Percentiles rank a stretch among this genome's conserved stretches.
Conservation (phyloP, 2,888 invertebrate genomes). For the Euzophera pinguis region DNA sequence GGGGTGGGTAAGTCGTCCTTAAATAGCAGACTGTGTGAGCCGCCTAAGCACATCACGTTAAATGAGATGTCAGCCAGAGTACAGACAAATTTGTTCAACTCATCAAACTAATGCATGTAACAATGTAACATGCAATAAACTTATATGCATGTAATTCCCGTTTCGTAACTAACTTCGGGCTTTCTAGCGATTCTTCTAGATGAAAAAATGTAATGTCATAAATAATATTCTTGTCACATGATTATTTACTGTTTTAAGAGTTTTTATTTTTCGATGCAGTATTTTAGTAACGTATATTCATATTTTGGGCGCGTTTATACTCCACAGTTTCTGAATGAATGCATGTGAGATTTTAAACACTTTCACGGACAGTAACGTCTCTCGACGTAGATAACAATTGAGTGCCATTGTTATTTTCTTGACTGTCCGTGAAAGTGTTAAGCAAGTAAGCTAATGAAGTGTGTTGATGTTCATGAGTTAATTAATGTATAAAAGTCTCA, state of each 20-base stretch:
- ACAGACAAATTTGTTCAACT: neutral
- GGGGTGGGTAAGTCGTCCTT: no score
- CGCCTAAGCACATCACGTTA: neutral
- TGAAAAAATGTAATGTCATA: no score
- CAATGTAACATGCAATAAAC: no score
- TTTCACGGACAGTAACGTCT: no score
- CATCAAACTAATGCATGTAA: no score
- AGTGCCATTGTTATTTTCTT: no score
- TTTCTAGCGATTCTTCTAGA: no score
- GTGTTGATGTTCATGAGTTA: slow-evolving; percentile 3
- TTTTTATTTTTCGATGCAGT: slow-evolving; percentile 10
- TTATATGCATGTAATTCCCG: no score
- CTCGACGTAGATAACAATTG: no score
- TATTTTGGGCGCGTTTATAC: slow-evolving; percentile 1
- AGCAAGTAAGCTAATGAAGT: neutral
- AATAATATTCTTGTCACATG: neutral
- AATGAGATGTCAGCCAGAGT: neutral
- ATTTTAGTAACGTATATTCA: neutral
- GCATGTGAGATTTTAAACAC: neutral
- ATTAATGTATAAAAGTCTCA: neutral
- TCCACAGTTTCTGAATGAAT: neutral
- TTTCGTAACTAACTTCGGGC: no score
- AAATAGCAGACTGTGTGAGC: neutral
- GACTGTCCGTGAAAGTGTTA: no score
- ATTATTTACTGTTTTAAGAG: neutral